Base-by-base conservation (phyloP, 2,797 vertebrate genomes). In the Crossoptilon crossoptilon region DNA sequence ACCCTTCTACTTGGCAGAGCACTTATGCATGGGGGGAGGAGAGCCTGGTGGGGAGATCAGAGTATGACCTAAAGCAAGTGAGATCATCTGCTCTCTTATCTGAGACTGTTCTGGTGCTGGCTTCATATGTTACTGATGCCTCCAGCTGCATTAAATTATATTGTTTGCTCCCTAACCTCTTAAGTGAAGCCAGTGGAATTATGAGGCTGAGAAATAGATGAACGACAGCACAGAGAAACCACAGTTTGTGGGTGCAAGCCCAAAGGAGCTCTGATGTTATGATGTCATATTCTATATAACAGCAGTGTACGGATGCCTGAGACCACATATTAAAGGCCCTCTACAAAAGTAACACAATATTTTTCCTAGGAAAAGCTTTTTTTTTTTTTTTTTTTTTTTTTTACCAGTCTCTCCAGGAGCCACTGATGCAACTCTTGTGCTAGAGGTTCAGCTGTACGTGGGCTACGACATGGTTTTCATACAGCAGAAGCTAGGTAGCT, bases 341-440 rank as follows among this genome's bases (percentile, higher is more conserved):
- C 60, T 62, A 12, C 18, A 69, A 8, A 44, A 33, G 6, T 76
- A 49, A 76, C 9, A 26, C 5, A 70, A 9, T 2, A 43, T 67
- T 91, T 75, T 8, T 75, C 17, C 14, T 23, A 19, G 10, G 7
- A 87, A 79, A 15, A 11, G 69, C 7, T 2, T 33, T 14, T 2
- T 1, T 79, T 24, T 24, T 24, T 49, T 26, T 26, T 26, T 0
- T 5, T 2, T 79, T 27, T 21, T 1, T 0, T 23, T 60, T n/a
- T 53, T 64, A 26, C 39, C 10, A 63, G 10, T 8, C 31, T 82
- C 27, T 56, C 79, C 43, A 44, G 44, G 3, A 87, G 55, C 5
- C 4, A 10, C 31, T 23, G 49, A 23, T 37, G 29, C 74, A 81
- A 44, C 6, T 59, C 3, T 3, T 29, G 14, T 77, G 39, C 9